A percentile compares a stretch with the other conserved stretches of the same genome.
phyloP scores from a whole-genome alignment of 2,113 vertebrate species.

The Odocoileus hemionus region DNA sequence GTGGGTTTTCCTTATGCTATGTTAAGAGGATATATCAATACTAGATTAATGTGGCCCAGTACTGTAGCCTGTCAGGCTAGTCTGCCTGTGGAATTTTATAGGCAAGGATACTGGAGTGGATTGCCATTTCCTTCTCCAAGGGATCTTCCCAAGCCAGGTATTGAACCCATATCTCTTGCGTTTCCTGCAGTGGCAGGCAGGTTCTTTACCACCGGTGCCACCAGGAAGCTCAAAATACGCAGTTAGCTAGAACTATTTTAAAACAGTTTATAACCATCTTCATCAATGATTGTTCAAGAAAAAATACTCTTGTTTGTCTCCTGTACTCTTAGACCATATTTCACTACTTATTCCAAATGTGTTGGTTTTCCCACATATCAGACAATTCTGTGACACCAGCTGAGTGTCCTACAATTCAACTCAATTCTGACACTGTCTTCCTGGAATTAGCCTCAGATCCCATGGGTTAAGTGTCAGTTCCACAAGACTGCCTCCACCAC shows the following conservation, averaged over 20 bases:
- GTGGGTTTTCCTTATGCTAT: background rate
- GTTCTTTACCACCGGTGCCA: background rate
- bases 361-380: background rate
- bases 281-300: background rate
- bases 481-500: background rate
- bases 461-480: background rate
- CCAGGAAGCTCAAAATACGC: background rate
- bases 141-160: background rate
- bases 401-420: background rate
- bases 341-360: background rate
- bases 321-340: background rate
- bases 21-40: background rate
- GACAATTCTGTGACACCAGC: background rate
- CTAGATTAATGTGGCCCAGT: background rate
- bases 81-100: background rate
- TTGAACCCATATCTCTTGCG: accelerated
- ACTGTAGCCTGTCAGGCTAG: background rate
- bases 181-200: background rate
- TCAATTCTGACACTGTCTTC: background rate
- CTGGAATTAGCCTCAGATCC: background rate
- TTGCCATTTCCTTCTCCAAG: background rate
- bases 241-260: background rate
- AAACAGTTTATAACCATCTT: background rate
- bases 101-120: background rate
- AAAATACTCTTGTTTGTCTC: background rate